phyloP scores from a whole-genome alignment of 1,140 invertebrate genomes.

The Daktulosphaira vitifoliae region DNA sequence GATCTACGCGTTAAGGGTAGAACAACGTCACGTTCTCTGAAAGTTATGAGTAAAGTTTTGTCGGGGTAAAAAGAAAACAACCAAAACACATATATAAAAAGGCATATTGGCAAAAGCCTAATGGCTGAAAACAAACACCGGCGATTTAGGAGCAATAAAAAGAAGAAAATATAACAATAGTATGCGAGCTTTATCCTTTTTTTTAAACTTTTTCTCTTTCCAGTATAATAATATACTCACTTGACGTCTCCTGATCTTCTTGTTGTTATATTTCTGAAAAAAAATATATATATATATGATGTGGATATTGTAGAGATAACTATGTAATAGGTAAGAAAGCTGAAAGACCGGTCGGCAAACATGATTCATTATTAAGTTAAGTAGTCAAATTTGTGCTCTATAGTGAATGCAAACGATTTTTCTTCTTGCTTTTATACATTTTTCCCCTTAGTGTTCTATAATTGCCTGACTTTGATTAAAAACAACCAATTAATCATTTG shows the following conservation, averaged over 20 bases:
- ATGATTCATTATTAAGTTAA: slow-evolving; percentile 6
- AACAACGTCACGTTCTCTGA: not conserved
- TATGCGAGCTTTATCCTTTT: too few species aligned
- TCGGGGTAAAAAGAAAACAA: not conserved
- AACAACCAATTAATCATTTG: not conserved
- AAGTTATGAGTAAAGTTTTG: slow-evolving; percentile 29
- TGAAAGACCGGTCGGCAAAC: not conserved
- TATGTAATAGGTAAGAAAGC: too few species aligned
- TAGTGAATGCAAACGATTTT: not conserved
- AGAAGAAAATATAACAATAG: too few species aligned
- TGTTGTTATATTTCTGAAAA: slow-evolving; percentile 35
- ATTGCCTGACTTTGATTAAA: not conserved
- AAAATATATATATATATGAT: not conserved
- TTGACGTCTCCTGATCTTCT: slow-evolving; percentile 35
- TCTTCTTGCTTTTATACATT: not conserved
- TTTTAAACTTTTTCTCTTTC: too few species aligned
- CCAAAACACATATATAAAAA: too few species aligned
- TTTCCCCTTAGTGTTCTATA: not conserved
- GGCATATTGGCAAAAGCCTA: too few species aligned
- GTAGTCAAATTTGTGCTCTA: not conserved
- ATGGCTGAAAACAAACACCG: too few species aligned
- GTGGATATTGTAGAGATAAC: too few species aligned
- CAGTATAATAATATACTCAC: slow-evolving; percentile 6
- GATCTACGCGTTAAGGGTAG: not conserved
- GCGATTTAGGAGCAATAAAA: too few species aligned